Base-by-base conservation (phyloP, 2,888 invertebrate genomes). In the Drosophila rubida region DNA sequence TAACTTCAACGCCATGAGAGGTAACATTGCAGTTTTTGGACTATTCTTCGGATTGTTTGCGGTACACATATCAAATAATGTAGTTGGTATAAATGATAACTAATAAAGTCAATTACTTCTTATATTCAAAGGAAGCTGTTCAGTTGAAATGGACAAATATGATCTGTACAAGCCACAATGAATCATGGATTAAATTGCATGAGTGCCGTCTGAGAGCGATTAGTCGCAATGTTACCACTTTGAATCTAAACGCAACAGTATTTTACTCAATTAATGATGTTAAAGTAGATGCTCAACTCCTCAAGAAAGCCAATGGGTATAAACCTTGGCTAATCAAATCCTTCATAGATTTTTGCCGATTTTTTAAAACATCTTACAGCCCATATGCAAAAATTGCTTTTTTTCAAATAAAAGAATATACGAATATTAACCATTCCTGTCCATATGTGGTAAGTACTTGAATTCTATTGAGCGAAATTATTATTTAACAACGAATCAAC, bases 381-480 rank as follows among this genome's bases (percentile, higher is more conserved):
- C 32, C 32, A 32, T 32, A n/a, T n/a, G n/a, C 4, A 32, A 32
- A n/a, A 32, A 11, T 32, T 11, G 2, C 5, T 11, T 32, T 5
- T 5, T n/a, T 1, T 32, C 32, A n/a, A 4, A 5, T n/a, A 4
- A 32, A 32, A 32, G n/a, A 32, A 0, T 32, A n/a, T 32, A 4
- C 32, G 1, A 32, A 32, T n/a, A 4, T 32, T n/a, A 32, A 32
- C n/a, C 32, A 32, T n/a, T n/a, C 32, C 4, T 32, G 32, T 32
- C 32, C 32, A 4, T 32, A 5, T 32, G 1, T 1, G 1, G 32
- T 32, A n/a, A n/a, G 32, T 32, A 5, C 4, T 27, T 8, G n/a
- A 32, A 0, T 11, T 5, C 11, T 5, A n/a, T 4, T 0, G n/a
- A n/a, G 4, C 0, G 0, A 4, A 0, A 32, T 11, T 19, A n/a